Conservation (phyloP, 2,797 vertebrate genomes). For the Cetoscarus ocellatus region DNA sequence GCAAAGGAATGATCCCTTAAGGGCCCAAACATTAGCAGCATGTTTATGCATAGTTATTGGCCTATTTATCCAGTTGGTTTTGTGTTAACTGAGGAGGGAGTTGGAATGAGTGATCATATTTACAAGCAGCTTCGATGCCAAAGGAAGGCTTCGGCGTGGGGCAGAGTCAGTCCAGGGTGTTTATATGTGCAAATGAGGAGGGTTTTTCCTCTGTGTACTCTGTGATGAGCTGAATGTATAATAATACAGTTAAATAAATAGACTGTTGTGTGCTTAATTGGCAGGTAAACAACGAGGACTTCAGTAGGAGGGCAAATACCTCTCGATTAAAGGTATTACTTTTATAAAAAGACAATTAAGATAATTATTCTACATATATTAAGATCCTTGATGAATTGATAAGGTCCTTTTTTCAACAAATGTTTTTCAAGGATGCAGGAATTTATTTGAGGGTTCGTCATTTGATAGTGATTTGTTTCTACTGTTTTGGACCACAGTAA, state of each 20-base stretch:
- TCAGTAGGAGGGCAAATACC: background rate
- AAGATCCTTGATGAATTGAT: background rate
- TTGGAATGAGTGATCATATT: constrained; percentile 53
- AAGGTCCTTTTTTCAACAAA: background rate
- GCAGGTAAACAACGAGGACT: background rate
- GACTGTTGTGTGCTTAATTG: background rate
- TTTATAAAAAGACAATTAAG: too few relatives aligned
- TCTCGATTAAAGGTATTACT: background rate
- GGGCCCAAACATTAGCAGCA: constrained; percentile 73
- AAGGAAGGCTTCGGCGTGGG: constrained; percentile 3
- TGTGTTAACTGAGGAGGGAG: constrained; percentile 69
- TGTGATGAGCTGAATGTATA: background rate
- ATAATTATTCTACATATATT: background rate
- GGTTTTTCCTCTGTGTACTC: background rate
- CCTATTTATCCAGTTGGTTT: constrained; percentile 76
- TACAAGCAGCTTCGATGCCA: constrained; percentile 28
- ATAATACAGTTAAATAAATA: background rate
- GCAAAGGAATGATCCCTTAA: constrained; percentile 60
- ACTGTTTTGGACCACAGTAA: too few relatives aligned
- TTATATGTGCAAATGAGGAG: background rate
- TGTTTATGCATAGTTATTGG: constrained; percentile 80
- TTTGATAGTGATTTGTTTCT: too few relatives aligned
- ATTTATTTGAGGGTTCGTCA: too few relatives aligned
- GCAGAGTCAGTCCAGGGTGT: background rate
- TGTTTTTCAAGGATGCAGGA: too few relatives aligned